Conservation (phyloP, 1,140 invertebrate genomes). For the Vollenhovia emeryi region DNA sequence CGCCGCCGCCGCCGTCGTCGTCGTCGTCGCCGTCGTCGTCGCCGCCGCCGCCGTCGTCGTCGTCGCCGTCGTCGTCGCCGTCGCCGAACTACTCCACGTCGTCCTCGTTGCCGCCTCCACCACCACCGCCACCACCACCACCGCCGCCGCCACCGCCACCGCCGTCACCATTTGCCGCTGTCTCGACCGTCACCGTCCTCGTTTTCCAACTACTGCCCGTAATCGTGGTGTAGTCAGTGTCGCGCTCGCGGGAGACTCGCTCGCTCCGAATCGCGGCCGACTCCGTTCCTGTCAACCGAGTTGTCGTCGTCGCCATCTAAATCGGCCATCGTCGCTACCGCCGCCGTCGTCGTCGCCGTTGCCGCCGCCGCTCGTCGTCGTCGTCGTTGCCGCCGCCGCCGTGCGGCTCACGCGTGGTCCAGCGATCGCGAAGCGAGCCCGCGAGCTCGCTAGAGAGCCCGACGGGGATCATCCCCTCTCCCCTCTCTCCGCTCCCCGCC, state of each 20-base stretch:
- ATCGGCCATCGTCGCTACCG: conserved; percentile 1
- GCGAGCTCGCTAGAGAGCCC: conserved; percentile 8
- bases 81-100: not conserved
- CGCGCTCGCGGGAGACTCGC: conserved; percentile 36
- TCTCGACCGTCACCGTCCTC: too few relatives aligned
- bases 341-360: not conserved
- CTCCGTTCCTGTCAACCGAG: conserved; percentile 19
- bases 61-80: not conserved
- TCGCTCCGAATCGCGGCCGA: not conserved
- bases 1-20: not conserved
- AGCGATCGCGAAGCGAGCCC: conserved; percentile 54
- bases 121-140: too few relatives aligned
- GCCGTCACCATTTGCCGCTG: too few relatives aligned
- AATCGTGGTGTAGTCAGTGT: conserved; percentile 23
- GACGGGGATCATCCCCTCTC: conserved; percentile 7
- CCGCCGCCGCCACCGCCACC: too few relatives aligned
- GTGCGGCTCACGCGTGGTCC: conserved; percentile 68
- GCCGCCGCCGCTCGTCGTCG: not conserved
- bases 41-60: conserved; percentile 17
- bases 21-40: conserved; percentile 5
- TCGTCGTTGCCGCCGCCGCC: not conserved
- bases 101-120: conserved; percentile 3
- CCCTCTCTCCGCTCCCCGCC: conserved; percentile 32
- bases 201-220: not conserved
- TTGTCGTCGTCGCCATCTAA: conserved; percentile 29